Percentiles rank a stretch among this genome's conserved stretches.
phyloP scores from a whole-genome alignment of 2,797 vertebrate species.

The Crax fasciolata region DNA sequence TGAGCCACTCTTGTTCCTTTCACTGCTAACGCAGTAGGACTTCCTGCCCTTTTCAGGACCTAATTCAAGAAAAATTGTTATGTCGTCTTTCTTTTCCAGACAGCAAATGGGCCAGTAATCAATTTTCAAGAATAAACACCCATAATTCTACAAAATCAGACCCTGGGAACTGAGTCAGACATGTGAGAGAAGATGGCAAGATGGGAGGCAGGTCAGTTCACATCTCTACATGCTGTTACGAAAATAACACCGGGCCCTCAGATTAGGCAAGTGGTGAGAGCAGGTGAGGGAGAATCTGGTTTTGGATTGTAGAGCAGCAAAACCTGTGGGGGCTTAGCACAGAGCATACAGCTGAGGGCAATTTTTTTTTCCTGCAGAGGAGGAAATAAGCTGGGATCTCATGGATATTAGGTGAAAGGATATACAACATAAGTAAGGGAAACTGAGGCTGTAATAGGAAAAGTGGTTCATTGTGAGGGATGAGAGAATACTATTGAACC shows the following conservation, averaged over 20 bases:
- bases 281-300: background rate
- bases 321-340: background rate
- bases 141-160: slow-evolving; percentile 41
- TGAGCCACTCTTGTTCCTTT: background rate
- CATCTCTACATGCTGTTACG: background rate
- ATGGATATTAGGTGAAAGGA: background rate
- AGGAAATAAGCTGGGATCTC: background rate
- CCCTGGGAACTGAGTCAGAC: slow-evolving; percentile 39
- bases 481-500: background rate
- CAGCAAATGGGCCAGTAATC: slow-evolving; percentile 55
- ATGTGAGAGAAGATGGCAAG: slow-evolving; percentile 45
- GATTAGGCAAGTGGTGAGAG: background rate
- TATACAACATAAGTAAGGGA: background rate
- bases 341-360: background rate
- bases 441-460: background rate
- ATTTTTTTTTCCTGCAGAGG: background rate
- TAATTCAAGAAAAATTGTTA: slow-evolving; percentile 36
- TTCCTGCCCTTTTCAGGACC: slow-evolving; percentile 45
- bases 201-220: slow-evolving; percentile 34
- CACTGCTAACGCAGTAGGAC: background rate
- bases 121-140: slow-evolving; percentile 62
- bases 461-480: background rate
- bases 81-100: accelerated
- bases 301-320: background rate
- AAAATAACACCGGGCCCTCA: background rate